Conservation (phyloP, 2,113 vertebrate genomes). For the Sarotherodon lohbergeri region DNA sequence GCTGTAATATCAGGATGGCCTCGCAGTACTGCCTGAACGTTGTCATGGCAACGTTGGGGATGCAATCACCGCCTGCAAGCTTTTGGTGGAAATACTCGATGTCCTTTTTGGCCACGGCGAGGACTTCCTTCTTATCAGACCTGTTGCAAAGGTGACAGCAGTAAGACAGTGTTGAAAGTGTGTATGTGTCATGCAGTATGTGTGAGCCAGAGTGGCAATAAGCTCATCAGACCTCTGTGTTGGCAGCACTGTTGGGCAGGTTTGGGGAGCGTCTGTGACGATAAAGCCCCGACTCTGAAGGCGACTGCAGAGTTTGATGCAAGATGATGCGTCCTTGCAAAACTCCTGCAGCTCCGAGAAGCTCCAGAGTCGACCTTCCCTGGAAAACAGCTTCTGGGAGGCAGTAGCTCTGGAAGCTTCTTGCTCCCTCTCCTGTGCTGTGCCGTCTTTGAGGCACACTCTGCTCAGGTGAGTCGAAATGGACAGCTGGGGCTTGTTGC, state of each 20-base stretch:
- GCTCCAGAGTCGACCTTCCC: no score
- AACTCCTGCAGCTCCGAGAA: no score
- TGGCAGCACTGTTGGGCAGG: not conserved
- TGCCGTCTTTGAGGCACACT: no score
- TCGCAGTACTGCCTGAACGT: not conserved
- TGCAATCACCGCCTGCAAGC: not conserved
- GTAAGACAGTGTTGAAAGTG: not conserved
- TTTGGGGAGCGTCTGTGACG: not conserved
- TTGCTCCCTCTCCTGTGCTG: no score
- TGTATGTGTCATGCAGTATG: rapidly evolving
- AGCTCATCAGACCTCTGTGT: not conserved
- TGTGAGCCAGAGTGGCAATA: not conserved
- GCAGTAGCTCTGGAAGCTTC: no score
- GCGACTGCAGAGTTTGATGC: no score
- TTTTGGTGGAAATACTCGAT: not conserved
- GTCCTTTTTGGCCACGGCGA: not conserved
- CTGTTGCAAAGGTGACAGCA: not conserved
- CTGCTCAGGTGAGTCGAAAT: not conserved
- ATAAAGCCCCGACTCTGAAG: no score
- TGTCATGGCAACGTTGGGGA: not conserved
- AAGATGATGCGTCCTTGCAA: no score
- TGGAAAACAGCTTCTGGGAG: no score
- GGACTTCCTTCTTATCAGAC: rapidly evolving
- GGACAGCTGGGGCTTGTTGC: rapidly evolving
- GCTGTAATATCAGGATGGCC: not conserved